These are phyloP conservation scores for Parazoanthus swiftii DNA, from an alignment of 92 coral and sea anemone species.

Conservation along the genomic window DNA sequence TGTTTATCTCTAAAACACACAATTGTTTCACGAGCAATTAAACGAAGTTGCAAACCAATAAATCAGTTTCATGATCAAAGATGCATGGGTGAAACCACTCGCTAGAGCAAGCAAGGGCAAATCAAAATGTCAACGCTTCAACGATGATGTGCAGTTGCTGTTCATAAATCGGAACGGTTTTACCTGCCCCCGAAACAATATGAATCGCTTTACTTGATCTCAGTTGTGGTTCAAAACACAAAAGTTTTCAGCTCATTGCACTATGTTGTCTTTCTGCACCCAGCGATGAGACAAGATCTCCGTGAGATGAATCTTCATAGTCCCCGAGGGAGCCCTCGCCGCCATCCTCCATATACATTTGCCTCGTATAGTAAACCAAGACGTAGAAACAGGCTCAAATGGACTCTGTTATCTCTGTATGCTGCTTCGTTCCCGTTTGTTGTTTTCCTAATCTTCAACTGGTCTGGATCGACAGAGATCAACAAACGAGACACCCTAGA, in stretches of 20 bases:
- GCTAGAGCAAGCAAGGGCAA: background rate
- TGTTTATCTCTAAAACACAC: too few species aligned
- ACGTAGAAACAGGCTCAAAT: slow-evolving; percentile 8
- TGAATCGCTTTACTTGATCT: background rate
- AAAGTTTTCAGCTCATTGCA: slow-evolving; percentile 4
- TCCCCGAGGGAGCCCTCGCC: background rate
- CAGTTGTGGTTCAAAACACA: background rate
- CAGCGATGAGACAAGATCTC: background rate
- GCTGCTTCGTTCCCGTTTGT: slow-evolving; percentile 4
- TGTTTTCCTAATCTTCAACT: slow-evolving; percentile 13
- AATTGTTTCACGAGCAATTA: background rate
- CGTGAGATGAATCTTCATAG: background rate
- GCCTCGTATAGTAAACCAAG: background rate
- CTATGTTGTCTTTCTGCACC: background rate
- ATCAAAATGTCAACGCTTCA: background rate
- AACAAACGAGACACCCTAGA: background rate
- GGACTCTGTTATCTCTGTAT: slow-evolving; percentile 15
- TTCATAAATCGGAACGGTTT: slow-evolving; percentile 4
- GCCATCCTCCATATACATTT: background rate
- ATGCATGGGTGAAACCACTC: slow-evolving; percentile 9
- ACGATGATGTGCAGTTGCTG: background rate
- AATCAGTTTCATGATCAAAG: background rate
- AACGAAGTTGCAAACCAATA: background rate
- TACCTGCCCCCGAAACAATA: slow-evolving; percentile 4
- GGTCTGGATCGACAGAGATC: background rate